These are phyloP conservation scores for Petrocephalus sullivani DNA, from an alignment of 2,797 vertebrate species.

Conservation along the genomic window DNA sequence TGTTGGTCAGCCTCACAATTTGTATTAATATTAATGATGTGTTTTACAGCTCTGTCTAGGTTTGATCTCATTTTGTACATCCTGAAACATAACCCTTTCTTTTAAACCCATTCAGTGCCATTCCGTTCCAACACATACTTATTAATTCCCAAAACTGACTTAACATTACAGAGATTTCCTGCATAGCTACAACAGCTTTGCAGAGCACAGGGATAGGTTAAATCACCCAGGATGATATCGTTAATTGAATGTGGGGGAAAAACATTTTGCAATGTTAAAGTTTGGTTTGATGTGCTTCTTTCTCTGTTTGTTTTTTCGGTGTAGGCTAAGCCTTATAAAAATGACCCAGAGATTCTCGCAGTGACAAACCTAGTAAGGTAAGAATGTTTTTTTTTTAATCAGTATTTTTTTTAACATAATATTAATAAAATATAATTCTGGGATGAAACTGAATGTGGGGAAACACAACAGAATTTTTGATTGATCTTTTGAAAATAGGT, in stretches of 20 bases:
- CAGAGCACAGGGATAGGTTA: background rate
- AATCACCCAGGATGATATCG: background rate
- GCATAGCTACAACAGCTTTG: background rate
- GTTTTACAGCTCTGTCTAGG: background rate
- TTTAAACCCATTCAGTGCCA: background rate
- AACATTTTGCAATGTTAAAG: background rate
- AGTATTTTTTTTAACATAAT: background rate
- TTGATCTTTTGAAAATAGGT: background rate
- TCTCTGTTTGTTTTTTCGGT: constrained; percentile 19
- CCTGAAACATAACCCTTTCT: background rate
- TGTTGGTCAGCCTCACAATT: background rate
- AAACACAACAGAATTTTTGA: background rate
- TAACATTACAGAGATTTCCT: background rate
- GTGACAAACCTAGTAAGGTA: constrained; percentile 99
- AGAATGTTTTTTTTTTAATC: constrained; percentile 39
- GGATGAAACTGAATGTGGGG: background rate
- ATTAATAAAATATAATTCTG: background rate
- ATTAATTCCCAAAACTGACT: background rate
- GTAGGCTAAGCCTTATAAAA: constrained; percentile 99
- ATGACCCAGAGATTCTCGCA: constrained; percentile 98
- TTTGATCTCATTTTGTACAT: background rate
- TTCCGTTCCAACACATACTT: background rate
- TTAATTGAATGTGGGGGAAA: background rate
- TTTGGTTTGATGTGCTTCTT: background rate
- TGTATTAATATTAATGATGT: background rate